phyloP scores from a whole-genome alignment of 2,113 vertebrate species.

The Nibea albiflora region DNA sequence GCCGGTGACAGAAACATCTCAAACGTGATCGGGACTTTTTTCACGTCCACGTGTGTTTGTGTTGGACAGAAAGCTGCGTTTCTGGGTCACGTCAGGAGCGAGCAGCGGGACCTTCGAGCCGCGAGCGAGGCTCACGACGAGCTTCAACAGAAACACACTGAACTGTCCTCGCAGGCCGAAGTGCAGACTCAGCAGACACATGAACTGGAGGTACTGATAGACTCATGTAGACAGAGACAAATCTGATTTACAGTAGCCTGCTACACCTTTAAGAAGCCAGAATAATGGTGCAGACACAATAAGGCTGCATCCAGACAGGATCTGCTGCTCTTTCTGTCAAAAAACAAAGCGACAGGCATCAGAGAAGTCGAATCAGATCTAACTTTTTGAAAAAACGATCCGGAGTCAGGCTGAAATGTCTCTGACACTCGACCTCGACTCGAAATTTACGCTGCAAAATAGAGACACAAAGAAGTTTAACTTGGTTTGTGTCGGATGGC shows the following conservation, averaged over 20 bases:
- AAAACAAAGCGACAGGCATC: too few species aligned
- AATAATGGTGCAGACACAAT: too few species aligned
- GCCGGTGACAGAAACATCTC: background rate
- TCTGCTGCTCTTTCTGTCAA: too few species aligned
- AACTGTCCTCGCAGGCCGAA: conserved; percentile 63
- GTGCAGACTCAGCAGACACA: conserved; percentile 59
- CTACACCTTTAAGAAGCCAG: too few species aligned
- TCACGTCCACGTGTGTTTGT: conserved; percentile 25
- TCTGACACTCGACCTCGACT: too few species aligned
- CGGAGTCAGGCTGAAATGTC: too few species aligned
- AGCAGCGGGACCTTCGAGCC: conserved; percentile 80
- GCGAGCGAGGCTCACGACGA: conserved; percentile 75
- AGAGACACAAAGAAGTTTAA: too few species aligned
- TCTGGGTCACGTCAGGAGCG: conserved; percentile 72
- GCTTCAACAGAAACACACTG: conserved; percentile 72
- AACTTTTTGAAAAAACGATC: too few species aligned
- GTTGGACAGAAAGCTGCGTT: conserved; percentile 81
- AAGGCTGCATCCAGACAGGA: too few species aligned
- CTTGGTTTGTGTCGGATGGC: too few species aligned
- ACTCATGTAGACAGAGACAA: background rate
- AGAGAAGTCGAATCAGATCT: too few species aligned
- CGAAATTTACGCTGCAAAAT: too few species aligned
- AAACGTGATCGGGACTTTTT: background rate
- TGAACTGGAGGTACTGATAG: conserved; percentile 73
- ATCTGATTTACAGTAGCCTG: background rate